A percentile compares a stretch with the other conserved stretches of the same genome.
Evolutionary conservation across 53 echinoderm and acorn worm genomes (phyloP).

Genomic region (Henricia sp.): DNA sequence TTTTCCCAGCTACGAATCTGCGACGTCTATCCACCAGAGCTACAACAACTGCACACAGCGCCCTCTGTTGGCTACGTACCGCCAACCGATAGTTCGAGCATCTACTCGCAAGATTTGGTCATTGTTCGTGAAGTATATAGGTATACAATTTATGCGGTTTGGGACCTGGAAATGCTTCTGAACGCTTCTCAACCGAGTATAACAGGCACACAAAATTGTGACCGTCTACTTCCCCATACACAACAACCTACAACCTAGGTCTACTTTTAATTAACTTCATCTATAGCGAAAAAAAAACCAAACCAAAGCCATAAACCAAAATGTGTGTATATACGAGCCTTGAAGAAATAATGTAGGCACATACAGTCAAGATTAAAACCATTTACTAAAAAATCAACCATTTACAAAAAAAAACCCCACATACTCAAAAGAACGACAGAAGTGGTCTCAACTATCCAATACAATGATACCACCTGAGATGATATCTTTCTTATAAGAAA

Average conservation of each 20-base stretch:
- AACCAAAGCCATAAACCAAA: too few species aligned
- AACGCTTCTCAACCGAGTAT: neutral
- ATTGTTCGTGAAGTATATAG: neutral
- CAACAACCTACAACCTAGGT: neutral
- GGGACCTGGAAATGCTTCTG: neutral
- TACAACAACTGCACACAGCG: neutral
- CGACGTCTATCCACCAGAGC: neutral
- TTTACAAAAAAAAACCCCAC: too few species aligned
- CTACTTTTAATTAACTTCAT: too few species aligned
- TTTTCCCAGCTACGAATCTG: slow-evolving; percentile 2
- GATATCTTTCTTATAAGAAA: too few species aligned
- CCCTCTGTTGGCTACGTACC: slow-evolving; percentile 20
- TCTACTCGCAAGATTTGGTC: neutral
- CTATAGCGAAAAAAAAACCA: too few species aligned
- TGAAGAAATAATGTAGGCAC: too few species aligned
- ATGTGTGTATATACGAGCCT: too few species aligned
- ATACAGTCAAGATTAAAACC: too few species aligned
- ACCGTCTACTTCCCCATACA: neutral
- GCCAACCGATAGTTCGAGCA: neutral
- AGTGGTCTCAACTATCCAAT: too few species aligned
- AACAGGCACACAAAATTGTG: neutral
- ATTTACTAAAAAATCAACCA: too few species aligned
- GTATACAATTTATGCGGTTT: neutral
- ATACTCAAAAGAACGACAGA: too few species aligned
- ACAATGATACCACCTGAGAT: too few species aligned